A percentile compares a stretch with the other conserved stretches of the same genome.
phyloP scores from a whole-genome alignment of 2,797 vertebrate species.

The Malurus splendens region DNA sequence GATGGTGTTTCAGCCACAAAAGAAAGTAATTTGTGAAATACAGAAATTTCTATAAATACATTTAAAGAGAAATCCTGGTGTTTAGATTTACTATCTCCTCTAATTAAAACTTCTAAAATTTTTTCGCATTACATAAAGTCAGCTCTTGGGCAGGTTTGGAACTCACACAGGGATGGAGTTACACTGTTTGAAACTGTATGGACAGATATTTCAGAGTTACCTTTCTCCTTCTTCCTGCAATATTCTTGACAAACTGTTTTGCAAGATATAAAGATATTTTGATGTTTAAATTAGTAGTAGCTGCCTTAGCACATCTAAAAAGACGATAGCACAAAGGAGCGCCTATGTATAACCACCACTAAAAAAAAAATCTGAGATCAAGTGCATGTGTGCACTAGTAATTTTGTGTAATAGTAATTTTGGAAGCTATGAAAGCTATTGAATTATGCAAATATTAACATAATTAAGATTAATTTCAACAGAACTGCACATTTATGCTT shows the following conservation, averaged over 20 bases:
- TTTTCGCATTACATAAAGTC: not conserved
- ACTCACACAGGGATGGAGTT: not conserved
- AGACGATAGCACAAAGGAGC: not conserved
- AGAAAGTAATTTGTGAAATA: not conserved
- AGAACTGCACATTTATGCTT: not conserved
- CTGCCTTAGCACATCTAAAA: not conserved
- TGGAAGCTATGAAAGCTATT: not conserved
- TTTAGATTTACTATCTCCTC: not conserved
- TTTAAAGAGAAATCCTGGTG: not conserved
- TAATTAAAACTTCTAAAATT: not conserved
- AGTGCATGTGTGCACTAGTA: accelerated
- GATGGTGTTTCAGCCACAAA: not conserved
- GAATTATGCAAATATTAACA: not conserved
- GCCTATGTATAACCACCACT: not conserved
- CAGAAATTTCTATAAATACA: not conserved
- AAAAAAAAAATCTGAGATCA: not conserved
- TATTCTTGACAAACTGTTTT: not conserved
- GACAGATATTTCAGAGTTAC: not conserved
- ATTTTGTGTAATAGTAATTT: not conserved
- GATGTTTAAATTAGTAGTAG: not conserved
- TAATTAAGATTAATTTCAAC: not conserved
- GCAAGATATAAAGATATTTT: not conserved
- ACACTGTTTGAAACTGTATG: not conserved
- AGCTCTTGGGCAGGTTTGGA: not conserved
- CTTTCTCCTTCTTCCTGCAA: not conserved